Evolutionary conservation across 1,140 invertebrate species (phyloP), one percentile per base, ranked within the genome.

Genomic region (Cephus cinctus): DNA sequence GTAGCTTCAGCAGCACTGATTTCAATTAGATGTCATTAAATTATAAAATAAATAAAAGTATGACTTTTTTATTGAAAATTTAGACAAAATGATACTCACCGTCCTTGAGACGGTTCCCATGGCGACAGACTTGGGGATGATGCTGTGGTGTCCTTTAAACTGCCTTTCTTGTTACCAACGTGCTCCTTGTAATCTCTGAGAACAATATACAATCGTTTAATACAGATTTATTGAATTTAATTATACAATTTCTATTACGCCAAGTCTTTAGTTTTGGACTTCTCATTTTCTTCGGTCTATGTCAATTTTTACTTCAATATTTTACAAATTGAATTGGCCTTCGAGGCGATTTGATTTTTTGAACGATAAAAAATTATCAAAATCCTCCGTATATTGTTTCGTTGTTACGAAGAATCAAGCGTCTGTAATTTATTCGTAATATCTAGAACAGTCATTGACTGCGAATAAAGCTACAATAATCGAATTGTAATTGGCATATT

Each of bases 121-220:
- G 78, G 76, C 27, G 83, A 82, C 34, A 91, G 78, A 71, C 80
- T 86, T 6, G 89, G 88, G 9, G 88, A 85, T 23, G 89, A 90
- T 21, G 83, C 81, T 31, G 88, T 87, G 32, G 84, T 80, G 51
- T 88, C 87, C 61, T 89, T 80, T 52, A 52, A 79, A 77, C 40
- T 85, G 80, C 63, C 83, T 81, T 65, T 83, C 82, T 73, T 67
- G n/a, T n/a, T 80, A 30, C 83, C 83, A 11, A 87, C 87, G 75
- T 93, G 90, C 63, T 94, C 90, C 72, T 93, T 94, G 74, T 94
- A 94, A 67, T 94, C 92, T 61, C 85, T 87, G 57, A 41, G 66
- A 70, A 47, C 51, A 44, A 51, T n/a, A n/a, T n/a, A n/a, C n/a
- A n/a, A n/a, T n/a, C n/a, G n/a, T n/a, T n/a, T n/a, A n/a, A n/a